Evolutionary conservation across 2,888 invertebrate species (phyloP), one percentile per base, ranked within the genome.

Genomic region (Keiferia lycopersicella): DNA sequence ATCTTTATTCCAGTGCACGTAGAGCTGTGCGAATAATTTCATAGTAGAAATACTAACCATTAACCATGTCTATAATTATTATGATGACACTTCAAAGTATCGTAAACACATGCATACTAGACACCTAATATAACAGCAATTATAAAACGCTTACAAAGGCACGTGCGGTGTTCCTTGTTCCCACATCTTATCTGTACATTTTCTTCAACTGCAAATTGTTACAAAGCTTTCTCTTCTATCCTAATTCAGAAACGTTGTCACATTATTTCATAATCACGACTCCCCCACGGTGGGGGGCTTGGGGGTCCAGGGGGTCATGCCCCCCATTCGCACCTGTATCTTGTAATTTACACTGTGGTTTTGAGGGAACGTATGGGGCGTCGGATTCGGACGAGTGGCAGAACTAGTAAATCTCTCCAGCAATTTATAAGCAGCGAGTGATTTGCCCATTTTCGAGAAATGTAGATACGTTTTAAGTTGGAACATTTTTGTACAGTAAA

Each of bases 271-370:
- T 56, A 56, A 56, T 56, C 30, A 56, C 30, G 30, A 11, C 20
- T 26, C 51, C 53, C 39, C 41, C 38, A 38, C 41, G 14, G 14
- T n/a, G 14, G 30, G 16, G 30, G 30, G 2, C 14, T 10, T 3
- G 56, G 26, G 53, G 38, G 56, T 4, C 34, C 34, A 8, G 30
- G 56, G 30, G 30, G 56, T 14, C 30, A 56, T 6, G 16, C 56
- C 56, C 30, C 56, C 30, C 50, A 53, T 45, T 48, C 48, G 30
- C 30, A 45, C 48, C 61, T 61, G 61, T 45, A 26, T n/a, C 48
- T 61, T 79, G 82, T 84, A 86, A 87, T 83, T 85, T 84, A 86
- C 83, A 79, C 77, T 80, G 83, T 74, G 83, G 86, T 86, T 83
- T 57, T 18, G 20, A 58, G 20, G 50, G 38, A 69, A 71, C 71